A percentile compares a stretch with the other conserved stretches of the same genome.
phyloP scores from a whole-genome alignment of 2,888 invertebrate genomes.

The Cheilosia variabilis region DNA sequence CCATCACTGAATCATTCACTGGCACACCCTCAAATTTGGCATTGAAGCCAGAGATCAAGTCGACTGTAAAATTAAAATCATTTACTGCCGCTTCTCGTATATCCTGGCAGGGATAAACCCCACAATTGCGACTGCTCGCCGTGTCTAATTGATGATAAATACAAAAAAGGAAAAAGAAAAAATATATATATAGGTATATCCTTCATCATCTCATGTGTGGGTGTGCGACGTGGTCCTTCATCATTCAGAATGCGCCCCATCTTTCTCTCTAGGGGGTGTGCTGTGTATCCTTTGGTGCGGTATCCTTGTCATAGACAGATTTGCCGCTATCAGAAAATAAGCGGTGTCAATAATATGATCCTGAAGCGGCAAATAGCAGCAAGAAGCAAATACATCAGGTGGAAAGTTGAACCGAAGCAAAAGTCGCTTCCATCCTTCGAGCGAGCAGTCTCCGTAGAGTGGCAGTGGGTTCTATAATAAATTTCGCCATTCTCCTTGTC shows the following conservation, averaged over 20 bases:
- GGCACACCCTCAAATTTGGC: constrained; percentile 74
- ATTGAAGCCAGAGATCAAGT: constrained; percentile 71
- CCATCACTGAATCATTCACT: constrained; percentile 72
- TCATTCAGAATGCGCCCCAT: constrained; percentile 28
- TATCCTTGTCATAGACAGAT: constrained; percentile 75
- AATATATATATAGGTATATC: constrained; percentile 11
- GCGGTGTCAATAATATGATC: constrained; percentile 73
- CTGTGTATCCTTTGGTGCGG: constrained; percentile 30
- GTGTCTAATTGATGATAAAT: constrained; percentile 81
- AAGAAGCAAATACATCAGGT: constrained; percentile 71
- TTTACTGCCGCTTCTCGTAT: constrained; percentile 61
- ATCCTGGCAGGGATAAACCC: constrained; percentile 60
- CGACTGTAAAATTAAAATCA: constrained; percentile 75
- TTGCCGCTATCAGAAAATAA: constrained; percentile 73
- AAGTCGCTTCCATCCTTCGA: constrained; percentile 55
- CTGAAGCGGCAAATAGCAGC: constrained; percentile 47
- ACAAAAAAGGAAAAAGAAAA: constrained; percentile 41
- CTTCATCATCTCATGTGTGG: constrained; percentile 48
- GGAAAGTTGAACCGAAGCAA: constrained; percentile 65
- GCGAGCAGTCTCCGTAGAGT: background rate
- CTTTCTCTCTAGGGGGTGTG: background rate
- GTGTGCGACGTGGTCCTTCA: constrained; percentile 39
- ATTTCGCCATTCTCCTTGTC: constrained; percentile 2
- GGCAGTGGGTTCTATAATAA: constrained; percentile 34
- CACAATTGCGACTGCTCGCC: constrained; percentile 76